These are phyloP conservation scores for Actenoides hombroni DNA, from an alignment of 2,113 vertebrate genomes.

Conservation along the genomic window DNA sequence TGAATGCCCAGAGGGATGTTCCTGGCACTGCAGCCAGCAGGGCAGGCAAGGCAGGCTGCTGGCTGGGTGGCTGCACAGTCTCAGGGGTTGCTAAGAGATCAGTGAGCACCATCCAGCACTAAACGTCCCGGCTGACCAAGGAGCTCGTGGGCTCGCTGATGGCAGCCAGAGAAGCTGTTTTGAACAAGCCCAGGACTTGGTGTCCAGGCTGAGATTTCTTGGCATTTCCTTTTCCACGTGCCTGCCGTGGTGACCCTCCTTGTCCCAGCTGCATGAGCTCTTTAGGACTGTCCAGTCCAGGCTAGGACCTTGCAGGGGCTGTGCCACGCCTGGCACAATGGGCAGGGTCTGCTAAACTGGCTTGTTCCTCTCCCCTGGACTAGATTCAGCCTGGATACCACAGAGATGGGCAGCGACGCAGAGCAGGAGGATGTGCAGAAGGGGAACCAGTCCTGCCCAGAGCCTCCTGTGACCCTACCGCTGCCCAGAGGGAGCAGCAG, in stretches of 20 bases:
- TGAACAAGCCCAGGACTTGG: neutral
- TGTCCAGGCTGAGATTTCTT: neutral
- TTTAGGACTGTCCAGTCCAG: neutral
- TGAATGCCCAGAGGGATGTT: neutral
- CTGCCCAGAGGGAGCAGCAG: conserved; percentile 34
- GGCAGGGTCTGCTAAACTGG: neutral
- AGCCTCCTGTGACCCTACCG: conserved; percentile 53
- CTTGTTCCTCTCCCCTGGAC: neutral
- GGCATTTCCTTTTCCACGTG: neutral
- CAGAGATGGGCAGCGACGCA: conserved; percentile 75
- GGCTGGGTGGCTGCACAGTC: neutral
- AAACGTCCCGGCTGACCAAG: neutral
- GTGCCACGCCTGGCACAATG: neutral
- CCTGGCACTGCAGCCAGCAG: neutral
- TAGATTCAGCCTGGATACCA: conserved; percentile 85
- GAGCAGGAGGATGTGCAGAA: conserved; percentile 74
- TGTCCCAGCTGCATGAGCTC: neutral
- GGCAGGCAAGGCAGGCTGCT: neutral
- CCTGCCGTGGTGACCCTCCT: neutral
- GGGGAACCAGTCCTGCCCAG: neutral
- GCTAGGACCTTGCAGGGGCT: neutral
- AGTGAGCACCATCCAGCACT: neutral
- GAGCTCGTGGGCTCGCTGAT: neutral
- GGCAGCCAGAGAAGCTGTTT: neutral
- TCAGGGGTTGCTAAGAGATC: conserved; percentile 22